Evolutionary conservation across 2,113 vertebrate genomes (phyloP).

Genomic region (Phaethon lepturus): DNA sequence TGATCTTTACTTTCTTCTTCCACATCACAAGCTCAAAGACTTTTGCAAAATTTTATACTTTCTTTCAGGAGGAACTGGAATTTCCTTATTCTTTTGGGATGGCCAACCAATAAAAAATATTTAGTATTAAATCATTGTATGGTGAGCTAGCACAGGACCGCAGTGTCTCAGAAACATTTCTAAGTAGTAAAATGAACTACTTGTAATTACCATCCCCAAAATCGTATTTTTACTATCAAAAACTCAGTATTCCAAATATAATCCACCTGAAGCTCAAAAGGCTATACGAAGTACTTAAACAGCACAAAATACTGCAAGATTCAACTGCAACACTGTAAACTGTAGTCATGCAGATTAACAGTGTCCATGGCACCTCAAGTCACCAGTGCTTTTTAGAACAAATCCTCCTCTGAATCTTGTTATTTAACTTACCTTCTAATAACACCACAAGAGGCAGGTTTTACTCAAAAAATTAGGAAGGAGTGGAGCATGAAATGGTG

Average conservation of each 20-base stretch:
- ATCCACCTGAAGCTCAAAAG: background rate
- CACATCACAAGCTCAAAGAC: background rate
- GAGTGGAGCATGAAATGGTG: background rate
- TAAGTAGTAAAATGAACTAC: background rate
- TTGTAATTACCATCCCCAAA: background rate
- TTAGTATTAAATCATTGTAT: background rate
- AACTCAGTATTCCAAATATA: background rate
- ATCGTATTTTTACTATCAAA: background rate
- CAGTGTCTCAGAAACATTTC: background rate
- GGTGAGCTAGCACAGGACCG: background rate
- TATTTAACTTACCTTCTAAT: background rate
- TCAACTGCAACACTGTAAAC: background rate
- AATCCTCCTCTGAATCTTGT: background rate
- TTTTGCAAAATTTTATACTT: background rate
- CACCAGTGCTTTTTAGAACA: background rate
- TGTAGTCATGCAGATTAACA: background rate
- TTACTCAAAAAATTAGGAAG: background rate
- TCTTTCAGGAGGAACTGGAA: background rate
- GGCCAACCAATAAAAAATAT: background rate
- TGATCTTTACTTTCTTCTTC: background rate
- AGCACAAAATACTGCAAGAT: background rate
- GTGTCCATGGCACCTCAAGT: background rate
- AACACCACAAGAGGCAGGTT: background rate
- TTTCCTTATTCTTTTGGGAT: background rate
- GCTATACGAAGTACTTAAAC: background rate